Evolutionary conservation across 2,113 vertebrate species (phyloP).

Genomic region (Chloropsis cyanopogon): DNA sequence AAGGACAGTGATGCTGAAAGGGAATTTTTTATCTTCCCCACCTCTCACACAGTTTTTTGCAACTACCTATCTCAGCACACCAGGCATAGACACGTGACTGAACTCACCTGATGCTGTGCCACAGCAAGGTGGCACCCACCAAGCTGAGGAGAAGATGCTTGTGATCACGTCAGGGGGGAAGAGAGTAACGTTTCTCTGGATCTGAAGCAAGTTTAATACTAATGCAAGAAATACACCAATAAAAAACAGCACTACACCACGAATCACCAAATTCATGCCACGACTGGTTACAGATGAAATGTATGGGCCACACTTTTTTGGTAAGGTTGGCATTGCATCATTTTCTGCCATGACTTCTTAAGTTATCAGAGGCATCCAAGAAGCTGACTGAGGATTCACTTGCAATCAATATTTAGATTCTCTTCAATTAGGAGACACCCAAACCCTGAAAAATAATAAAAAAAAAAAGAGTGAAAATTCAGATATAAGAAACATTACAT

Average conservation of each 20-base stretch:
- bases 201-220: conserved; percentile 93
- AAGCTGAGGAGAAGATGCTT: conserved; percentile 92
- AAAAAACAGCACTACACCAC: conserved; percentile 86
- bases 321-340: conserved; percentile 60
- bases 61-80: not conserved
- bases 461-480: conserved; percentile 3
- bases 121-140: conserved; percentile 95
- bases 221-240: conserved; percentile 92
- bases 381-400: not conserved
- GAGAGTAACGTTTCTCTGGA: conserved; percentile 95
- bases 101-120: conserved; percentile 90
- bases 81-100: not conserved
- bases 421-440: conserved; percentile 56
- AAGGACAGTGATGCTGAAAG: not conserved
- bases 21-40: not conserved
- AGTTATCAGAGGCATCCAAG: conserved; percentile 41
- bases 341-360: conserved; percentile 79
- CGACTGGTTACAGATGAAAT: conserved; percentile 84
- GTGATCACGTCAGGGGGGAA: conserved; percentile 94
- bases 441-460: conserved; percentile 66
- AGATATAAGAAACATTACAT: not conserved
- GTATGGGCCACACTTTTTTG: conserved; percentile 77
- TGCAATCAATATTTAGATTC: conserved; percentile 3
- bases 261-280: conserved; percentile 86
- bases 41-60: not conserved